A percentile compares a stretch with the other conserved stretches of the same genome.
Conservation (phyloP, 2,797 vertebrate genomes). For the Alcedo atthis region DNA sequence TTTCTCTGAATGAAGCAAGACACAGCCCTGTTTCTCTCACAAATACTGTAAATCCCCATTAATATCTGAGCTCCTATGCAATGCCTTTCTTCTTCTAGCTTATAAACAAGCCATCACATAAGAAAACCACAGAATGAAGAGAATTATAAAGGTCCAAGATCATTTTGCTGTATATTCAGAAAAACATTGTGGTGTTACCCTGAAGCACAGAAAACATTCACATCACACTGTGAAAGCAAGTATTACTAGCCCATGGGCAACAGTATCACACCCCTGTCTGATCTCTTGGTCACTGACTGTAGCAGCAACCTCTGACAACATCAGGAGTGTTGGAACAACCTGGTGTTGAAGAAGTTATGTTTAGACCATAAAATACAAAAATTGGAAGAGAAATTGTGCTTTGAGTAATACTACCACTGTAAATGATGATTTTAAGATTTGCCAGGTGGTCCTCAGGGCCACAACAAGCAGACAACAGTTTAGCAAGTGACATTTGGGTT, state of each 20-base stretch:
- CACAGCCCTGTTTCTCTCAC: not conserved
- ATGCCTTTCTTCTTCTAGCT: not conserved
- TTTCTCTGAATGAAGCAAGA: not conserved
- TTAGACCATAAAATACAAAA: not conserved
- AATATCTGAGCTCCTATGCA: not conserved
- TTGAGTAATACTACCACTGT: not conserved
- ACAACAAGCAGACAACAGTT: not conserved
- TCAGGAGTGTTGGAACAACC: not conserved
- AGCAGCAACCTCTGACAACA: not conserved
- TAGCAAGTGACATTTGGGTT: constrained; percentile 27
- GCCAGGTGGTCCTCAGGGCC: constrained; percentile 21
- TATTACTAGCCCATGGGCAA: not conserved
- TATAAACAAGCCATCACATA: not conserved
- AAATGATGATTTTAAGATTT: constrained; percentile 18
- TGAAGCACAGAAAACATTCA: not conserved
- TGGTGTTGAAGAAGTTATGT: not conserved
- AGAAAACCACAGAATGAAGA: not conserved
- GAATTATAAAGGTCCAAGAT: not conserved
- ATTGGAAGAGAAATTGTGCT: not conserved
- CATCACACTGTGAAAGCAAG: not conserved
- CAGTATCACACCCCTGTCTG: not conserved
- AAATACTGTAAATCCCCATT: not conserved
- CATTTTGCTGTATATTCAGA: not conserved
- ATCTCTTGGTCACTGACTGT: not conserved
- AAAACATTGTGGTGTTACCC: not conserved